Base-by-base conservation (phyloP, 2,797 vertebrate genomes). In the Falco concolor region DNA sequence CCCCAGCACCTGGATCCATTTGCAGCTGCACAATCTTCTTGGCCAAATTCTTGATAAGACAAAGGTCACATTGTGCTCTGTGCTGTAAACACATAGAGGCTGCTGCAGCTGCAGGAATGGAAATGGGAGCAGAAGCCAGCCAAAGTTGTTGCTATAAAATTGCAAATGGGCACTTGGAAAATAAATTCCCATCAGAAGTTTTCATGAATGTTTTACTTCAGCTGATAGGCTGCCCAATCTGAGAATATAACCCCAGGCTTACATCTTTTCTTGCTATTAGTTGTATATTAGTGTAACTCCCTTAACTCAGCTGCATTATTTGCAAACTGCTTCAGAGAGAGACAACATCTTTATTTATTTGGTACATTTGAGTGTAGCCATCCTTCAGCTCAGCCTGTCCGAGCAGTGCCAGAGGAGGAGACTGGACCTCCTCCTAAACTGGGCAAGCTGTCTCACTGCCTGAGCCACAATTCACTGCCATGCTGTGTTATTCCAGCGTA, bases 31-130 rank as follows among this genome's bases (percentile, higher is more conserved):
- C 50, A 81, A 5, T 12, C 42, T 72, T 75, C 89, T 52, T 10
- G 4, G 95, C 82, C 85, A 95, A 89, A 76, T 69, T 88, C 73
- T 81, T 44, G 65, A 25, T 59, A 78, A 93, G 73, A 93, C 91
- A 96, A 92, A 93, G 87, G 91, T 92, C 82, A 45, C 47, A 63
- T 86, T 97, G 87, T 96, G 28, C 47, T 93, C 84, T 79, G 54
- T 49, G 57, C n/a, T 95, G 45, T 87, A 78, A 94, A 85, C 36
- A 54, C 47, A 47, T 8, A 75, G 91, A 72, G 84, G 22, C 44
- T 92, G 87, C 82, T 86, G 87, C 91, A 95, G 95, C 79, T 79
- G 2, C 69, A 49, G 84, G 34, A 89, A 49, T 93, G 65, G 54
- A 78, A 92, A 84, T 54, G 69, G 76, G 38, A 56, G 61, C 60